Percentiles rank a stretch among this genome's conserved stretches.
These are phyloP conservation scores for Telenomus remus DNA, from an alignment of 1,140 invertebrate species.

Conservation along the genomic window DNA sequence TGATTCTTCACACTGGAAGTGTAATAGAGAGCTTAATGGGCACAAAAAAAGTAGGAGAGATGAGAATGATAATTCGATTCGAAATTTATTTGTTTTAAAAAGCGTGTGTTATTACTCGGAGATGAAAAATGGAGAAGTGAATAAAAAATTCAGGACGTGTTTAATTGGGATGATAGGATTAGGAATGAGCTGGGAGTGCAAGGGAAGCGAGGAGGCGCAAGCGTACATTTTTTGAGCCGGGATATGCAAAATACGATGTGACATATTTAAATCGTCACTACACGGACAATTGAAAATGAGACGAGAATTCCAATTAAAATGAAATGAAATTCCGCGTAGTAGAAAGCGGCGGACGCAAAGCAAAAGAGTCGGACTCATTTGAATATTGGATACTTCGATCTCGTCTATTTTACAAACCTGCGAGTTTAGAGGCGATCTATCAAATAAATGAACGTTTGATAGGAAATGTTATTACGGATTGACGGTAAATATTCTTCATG, in stretches of 20 bases:
- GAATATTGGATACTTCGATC: slow-evolving; percentile 61
- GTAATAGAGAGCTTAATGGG: too few relatives aligned
- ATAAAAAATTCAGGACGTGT: too few relatives aligned
- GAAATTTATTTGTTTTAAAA: too few relatives aligned
- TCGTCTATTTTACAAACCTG: slow-evolving; percentile 44
- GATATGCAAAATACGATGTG: slow-evolving; percentile 1
- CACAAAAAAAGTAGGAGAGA: too few relatives aligned
- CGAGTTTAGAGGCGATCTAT: slow-evolving; percentile 37
- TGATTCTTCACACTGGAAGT: too few relatives aligned
- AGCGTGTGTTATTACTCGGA: too few relatives aligned
- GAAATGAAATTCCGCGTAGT: slow-evolving; percentile 67
- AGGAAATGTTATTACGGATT: slow-evolving; percentile 43
- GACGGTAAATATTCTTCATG: slow-evolving; percentile 31
- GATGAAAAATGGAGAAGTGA: too few relatives aligned
- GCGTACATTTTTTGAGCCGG: background rate
- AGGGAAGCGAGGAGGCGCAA: too few relatives aligned
- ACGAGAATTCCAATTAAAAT: slow-evolving; percentile 68
- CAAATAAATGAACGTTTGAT: slow-evolving; percentile 48
- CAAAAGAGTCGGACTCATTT: slow-evolving; percentile 52
- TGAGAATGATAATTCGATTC: too few relatives aligned
- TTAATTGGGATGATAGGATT: too few relatives aligned
- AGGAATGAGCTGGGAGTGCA: too few relatives aligned
- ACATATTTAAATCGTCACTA: slow-evolving; percentile 31
- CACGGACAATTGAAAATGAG: slow-evolving; percentile 53
- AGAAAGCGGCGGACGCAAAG: slow-evolving; percentile 42